Percentiles rank a stretch among this genome's conserved stretches.
phyloP scores from a whole-genome alignment of 2,888 invertebrate species.

The Sminthurides aquaticus region DNA sequence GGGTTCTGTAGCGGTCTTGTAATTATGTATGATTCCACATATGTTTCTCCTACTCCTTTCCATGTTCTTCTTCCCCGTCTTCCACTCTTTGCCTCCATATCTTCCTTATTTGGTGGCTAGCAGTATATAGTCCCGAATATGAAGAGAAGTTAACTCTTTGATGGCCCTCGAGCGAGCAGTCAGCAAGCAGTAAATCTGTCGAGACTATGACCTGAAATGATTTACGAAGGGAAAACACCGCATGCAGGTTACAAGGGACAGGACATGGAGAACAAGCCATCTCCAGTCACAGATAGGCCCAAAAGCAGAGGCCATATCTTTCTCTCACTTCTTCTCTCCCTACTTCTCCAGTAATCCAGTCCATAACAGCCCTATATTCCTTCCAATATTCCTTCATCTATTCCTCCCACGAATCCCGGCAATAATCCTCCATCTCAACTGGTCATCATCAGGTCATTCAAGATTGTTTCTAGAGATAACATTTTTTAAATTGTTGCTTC shows the following conservation, averaged over 20 bases:
- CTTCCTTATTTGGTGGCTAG: background rate
- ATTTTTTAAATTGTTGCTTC: too few relatives aligned
- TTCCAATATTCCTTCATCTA: too few relatives aligned
- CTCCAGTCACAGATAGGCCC: constrained; percentile 18
- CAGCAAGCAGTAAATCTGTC: constrained; percentile 44
- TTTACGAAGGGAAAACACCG: constrained; percentile 41
- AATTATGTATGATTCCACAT: constrained; percentile 3
- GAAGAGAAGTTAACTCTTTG: constrained; percentile 43
- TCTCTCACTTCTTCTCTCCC: constrained; percentile 7
- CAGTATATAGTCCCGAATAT: constrained; percentile 16
- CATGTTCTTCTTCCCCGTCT: background rate
- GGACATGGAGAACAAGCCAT: constrained; percentile 24
- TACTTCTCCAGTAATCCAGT: too few relatives aligned
- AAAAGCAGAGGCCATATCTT: background rate
- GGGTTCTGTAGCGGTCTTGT: too few relatives aligned
- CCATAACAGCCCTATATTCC: too few relatives aligned
- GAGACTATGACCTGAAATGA: constrained; percentile 42
- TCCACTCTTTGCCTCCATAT: too few relatives aligned
- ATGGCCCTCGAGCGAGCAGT: constrained; percentile 44
- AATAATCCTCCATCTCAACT: too few relatives aligned
- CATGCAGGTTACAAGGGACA: constrained; percentile 28
- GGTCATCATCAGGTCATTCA: too few relatives aligned
- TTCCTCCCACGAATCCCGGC: too few relatives aligned
- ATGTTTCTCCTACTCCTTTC: background rate
- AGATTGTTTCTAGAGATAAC: too few relatives aligned